Evolutionary conservation across 1,140 invertebrate species (phyloP), one percentile per base, ranked within the genome.

Genomic region (Meloidogyne floridensis): DNA sequence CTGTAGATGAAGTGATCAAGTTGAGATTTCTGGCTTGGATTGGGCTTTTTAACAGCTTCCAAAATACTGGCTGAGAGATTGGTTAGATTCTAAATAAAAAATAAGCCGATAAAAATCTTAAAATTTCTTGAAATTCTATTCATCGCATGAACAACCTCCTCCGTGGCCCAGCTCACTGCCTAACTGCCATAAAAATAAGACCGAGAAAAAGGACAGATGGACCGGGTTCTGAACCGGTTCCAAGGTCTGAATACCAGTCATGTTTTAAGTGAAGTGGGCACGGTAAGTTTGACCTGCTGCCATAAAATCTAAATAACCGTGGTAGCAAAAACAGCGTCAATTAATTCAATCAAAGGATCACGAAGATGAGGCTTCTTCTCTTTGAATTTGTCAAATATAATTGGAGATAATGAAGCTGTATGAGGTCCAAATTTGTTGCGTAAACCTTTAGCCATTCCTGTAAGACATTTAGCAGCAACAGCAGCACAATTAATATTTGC

Each of bases 331-430:
- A 77, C 20, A 53, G 86, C 84, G 92, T 98, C 97, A 65, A 95
- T 94, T 15, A 95, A 94, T 84, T 98, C 96, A 18, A 83, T 76
- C 2, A 87, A 77, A 2, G 87, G 86, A 74, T 90, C 87, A 56
- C 95, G 91, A 18, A 98, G 91, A 1, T 94, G 93, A 53, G 92
- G 88, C 88, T 99, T 99, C 91, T 98, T 98, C 90, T 99, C 97
- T 88, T 96, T 97, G 88, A 99, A 98, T 91, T 98, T 98, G 87
- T 98, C 96, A 9, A 98, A 90, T 42, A 96, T 92, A 0, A 93
- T 93, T 2, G 94, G 93, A 10, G 97, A 91, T 87, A 94, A 70
- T 13, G 72, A 81, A 42, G 85, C 87, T 0, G 95, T 94, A 92
- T 97, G 97, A 0, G 93, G 93, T 10, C 93, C 92, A 91, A 98